Percentiles rank a stretch among this genome's conserved stretches.
Conservation (phyloP, 1,140 invertebrate genomes). For the Meloidogyne floridensis region DNA sequence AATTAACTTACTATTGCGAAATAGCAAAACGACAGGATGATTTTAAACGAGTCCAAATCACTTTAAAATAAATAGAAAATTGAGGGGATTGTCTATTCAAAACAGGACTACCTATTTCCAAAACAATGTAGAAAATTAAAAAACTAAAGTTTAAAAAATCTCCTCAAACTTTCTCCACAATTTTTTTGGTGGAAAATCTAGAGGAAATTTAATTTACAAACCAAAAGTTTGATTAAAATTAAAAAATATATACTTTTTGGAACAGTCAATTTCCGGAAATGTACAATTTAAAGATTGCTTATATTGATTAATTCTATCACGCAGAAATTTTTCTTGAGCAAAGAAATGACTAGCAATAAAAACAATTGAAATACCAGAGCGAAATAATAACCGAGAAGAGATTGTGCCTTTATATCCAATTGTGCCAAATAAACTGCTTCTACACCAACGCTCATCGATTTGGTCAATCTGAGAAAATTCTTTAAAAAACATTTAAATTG, state of each 20-base stretch:
- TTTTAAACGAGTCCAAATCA: too few species aligned
- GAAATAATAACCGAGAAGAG: slow-evolving; percentile 26
- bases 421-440: slow-evolving; percentile 27
- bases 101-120: too few species aligned
- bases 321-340: slow-evolving; percentile 31
- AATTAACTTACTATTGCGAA: too few species aligned
- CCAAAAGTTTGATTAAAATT: background rate
- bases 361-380: slow-evolving; percentile 28
- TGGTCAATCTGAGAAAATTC: slow-evolving; percentile 19
- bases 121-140: too few species aligned
- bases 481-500: background rate
- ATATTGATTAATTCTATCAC: slow-evolving; percentile 39
- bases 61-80: too few species aligned
- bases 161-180: too few species aligned
- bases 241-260: slow-evolving; percentile 23
- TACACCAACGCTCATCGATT: slow-evolving; percentile 35
- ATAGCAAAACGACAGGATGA: too few species aligned
- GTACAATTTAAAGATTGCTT: slow-evolving; percentile 26
- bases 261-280: slow-evolving; percentile 33
- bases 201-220: too few species aligned
- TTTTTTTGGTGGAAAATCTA: too few species aligned
- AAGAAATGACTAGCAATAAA: slow-evolving; percentile 45
- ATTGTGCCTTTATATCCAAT: slow-evolving; percentile 43
- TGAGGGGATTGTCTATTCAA: too few species aligned
- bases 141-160: too few species aligned